Evolutionary conservation across 1,140 invertebrate genomes (phyloP).

Genomic region (Sminthurinus signatus): DNA sequence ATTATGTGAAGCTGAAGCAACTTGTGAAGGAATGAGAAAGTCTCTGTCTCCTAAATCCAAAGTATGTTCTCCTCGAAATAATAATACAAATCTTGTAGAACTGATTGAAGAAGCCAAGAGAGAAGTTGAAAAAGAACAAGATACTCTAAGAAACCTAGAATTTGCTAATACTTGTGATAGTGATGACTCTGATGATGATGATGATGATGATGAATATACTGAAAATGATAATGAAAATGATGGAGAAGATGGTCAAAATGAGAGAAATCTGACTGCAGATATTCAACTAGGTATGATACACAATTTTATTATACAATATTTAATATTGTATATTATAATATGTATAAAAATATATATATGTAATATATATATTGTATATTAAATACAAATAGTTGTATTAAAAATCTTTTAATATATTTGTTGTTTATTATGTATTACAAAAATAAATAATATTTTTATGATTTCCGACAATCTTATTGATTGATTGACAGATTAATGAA

Average conservation of each 20-base stretch:
- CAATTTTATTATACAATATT: too few relatives aligned
- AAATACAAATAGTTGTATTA: too few relatives aligned
- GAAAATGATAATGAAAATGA: conserved; percentile 36
- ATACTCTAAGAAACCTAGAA: conserved; percentile 49
- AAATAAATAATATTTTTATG: too few relatives aligned
- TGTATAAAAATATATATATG: too few relatives aligned
- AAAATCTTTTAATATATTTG: too few relatives aligned
- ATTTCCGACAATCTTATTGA: too few relatives aligned
- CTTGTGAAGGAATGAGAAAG: conserved; percentile 24
- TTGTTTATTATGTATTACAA: too few relatives aligned
- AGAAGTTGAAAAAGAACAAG: conserved; percentile 56
- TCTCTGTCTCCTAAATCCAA: neutral
- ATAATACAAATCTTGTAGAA: conserved; percentile 24
- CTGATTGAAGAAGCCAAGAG: conserved; percentile 60
- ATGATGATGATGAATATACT: conserved; percentile 43
- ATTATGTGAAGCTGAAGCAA: conserved; percentile 71
- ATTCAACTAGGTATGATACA: neutral
- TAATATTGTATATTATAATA: too few relatives aligned
- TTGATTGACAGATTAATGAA: too few relatives aligned
- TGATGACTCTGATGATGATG: conserved; percentile 43
- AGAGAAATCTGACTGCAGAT: conserved; percentile 10
- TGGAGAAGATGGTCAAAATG: conserved; percentile 7
- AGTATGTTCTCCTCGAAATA: neutral
- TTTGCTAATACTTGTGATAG: conserved; percentile 42
- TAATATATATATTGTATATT: too few relatives aligned